Conservation (phyloP, 1,140 invertebrate species). For the Parasteatoda tepidariorum region DNA sequence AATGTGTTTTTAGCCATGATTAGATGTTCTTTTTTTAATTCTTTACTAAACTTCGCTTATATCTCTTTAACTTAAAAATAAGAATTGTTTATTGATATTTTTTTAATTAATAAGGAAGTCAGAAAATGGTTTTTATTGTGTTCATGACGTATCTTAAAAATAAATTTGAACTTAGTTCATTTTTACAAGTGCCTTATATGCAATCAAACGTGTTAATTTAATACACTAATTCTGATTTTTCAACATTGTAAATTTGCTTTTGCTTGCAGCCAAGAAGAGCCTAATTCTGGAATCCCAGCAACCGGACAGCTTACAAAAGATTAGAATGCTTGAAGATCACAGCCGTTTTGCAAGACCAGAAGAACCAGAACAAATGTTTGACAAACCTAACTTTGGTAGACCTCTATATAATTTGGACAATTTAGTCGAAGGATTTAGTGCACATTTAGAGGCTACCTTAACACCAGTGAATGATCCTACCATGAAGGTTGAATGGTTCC, state of each 20-base stretch:
- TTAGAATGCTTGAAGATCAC: conserved; percentile 90
- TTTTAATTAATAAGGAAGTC: too few relatives aligned
- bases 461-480: conserved; percentile 95
- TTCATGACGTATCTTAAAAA: too few relatives aligned
- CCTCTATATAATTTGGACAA: conserved; percentile 86
- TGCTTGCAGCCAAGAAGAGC: conserved; percentile 78
- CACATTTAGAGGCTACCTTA: conserved; percentile 93
- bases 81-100: too few relatives aligned
- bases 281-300: conserved; percentile 96
- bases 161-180: too few relatives aligned
- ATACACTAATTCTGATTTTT: too few relatives aligned
- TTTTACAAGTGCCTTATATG: too few relatives aligned
- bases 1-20: background rate
- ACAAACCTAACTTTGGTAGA: conserved; percentile 89
- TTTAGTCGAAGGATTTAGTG: conserved; percentile 86
- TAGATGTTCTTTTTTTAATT: background rate
- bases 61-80: background rate
- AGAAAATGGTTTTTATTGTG: too few relatives aligned
- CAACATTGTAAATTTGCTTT: too few relatives aligned
- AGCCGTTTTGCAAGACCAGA: conserved; percentile 79
- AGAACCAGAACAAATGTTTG: conserved; percentile 80
- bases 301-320: conserved; percentile 90
- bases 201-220: too few relatives aligned
- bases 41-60: background rate
- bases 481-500: conserved; percentile 95